Conservation (phyloP, 2,797 vertebrate genomes). For the Myotis vivesi region DNA sequence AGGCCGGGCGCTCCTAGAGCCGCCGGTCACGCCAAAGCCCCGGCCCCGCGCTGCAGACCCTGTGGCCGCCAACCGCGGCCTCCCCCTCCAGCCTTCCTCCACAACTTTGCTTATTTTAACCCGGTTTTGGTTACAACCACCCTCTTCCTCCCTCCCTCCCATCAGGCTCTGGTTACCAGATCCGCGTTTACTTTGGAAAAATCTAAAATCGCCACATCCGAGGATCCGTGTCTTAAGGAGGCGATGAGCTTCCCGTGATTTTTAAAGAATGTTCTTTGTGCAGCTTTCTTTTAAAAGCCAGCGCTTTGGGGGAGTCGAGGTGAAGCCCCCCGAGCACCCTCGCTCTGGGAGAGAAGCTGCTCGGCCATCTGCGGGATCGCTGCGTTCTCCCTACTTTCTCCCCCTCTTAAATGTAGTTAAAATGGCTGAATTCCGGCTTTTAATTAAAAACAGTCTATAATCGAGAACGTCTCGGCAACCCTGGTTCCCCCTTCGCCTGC, state of each 20-base stretch:
- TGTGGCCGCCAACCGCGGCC: not conserved
- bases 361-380: slow-evolving; percentile 45
- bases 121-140: slow-evolving; percentile 58
- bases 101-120: slow-evolving; percentile 65
- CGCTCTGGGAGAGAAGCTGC: not conserved
- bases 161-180: slow-evolving; percentile 68
- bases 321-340: slow-evolving; percentile 38
- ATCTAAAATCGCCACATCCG: slow-evolving; percentile 69
- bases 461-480: slow-evolving; percentile 59
- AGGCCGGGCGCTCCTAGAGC: not conserved
- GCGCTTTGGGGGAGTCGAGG: slow-evolving; percentile 32
- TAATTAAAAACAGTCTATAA: slow-evolving; percentile 83
- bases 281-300: slow-evolving; percentile 23
- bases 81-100: not conserved
- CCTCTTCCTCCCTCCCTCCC: not conserved
- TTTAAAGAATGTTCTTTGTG: not conserved
- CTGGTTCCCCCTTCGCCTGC: slow-evolving; percentile 44
- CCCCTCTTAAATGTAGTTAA: slow-evolving; percentile 68
- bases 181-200: slow-evolving; percentile 73
- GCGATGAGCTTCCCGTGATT: slow-evolving; percentile 22
- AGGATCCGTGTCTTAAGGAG: slow-evolving; percentile 46
- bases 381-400: slow-evolving; percentile 56
- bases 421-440: slow-evolving; percentile 83
- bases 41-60: not conserved
- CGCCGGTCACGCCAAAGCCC: not conserved